These are phyloP conservation scores for Triplophysa rosa DNA, from an alignment of 2,113 vertebrate species.

Conservation along the genomic window DNA sequence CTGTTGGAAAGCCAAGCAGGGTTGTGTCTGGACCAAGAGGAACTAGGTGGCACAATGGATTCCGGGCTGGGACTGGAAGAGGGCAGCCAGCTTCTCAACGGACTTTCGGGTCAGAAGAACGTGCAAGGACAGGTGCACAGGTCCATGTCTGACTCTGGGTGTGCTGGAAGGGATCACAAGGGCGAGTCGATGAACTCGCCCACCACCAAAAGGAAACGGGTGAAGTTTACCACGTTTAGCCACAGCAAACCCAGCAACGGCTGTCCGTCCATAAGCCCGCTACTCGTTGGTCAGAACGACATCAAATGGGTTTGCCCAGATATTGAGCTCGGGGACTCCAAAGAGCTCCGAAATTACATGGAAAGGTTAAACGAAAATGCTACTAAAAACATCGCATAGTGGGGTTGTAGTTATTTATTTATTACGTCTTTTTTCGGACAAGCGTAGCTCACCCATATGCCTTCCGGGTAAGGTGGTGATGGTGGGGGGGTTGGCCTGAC, in stretches of 20 bases:
- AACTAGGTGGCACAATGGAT: slow-evolving; percentile 77
- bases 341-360: slow-evolving; percentile 84
- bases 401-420: slow-evolving; percentile 31
- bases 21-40: slow-evolving; percentile 75
- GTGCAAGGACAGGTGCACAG: slow-evolving; percentile 66
- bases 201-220: slow-evolving; percentile 87
- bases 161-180: slow-evolving; percentile 69
- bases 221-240: slow-evolving; percentile 92
- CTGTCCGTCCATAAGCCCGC: slow-evolving; percentile 81
- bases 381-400: slow-evolving; percentile 72
- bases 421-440: slow-evolving; percentile 27
- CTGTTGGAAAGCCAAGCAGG: slow-evolving; percentile 76
- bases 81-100: slow-evolving; percentile 82
- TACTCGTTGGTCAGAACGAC: slow-evolving; percentile 80
- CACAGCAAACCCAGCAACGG: slow-evolving; percentile 80
- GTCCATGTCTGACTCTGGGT: slow-evolving; percentile 62
- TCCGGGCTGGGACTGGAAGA: slow-evolving; percentile 66
- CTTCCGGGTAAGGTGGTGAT: slow-evolving; percentile 73
- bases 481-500: slow-evolving; percentile 24
- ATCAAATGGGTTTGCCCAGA: slow-evolving; percentile 91
- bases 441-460: slow-evolving; percentile 81
- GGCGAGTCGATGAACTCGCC: slow-evolving; percentile 79
- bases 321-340: slow-evolving; percentile 80
- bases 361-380: slow-evolving; percentile 84
- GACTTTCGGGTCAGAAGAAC: slow-evolving; percentile 67